Conservation (phyloP, 2,888 invertebrate genomes). For the Limulus polyphemus region DNA sequence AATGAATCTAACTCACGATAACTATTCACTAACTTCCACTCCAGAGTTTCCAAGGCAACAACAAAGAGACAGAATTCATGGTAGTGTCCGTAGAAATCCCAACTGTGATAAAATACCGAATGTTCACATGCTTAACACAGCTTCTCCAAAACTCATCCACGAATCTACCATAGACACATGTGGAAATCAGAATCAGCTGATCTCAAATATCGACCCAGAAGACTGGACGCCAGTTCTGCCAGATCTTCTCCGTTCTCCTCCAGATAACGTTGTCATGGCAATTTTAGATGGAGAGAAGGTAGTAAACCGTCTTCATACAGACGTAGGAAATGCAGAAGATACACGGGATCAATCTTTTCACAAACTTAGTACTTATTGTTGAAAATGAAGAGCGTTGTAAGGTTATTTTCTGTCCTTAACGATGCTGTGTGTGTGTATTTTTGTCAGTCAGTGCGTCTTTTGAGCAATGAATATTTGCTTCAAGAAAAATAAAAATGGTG, state of each 20-base stretch:
- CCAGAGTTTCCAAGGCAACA: conserved; percentile 9
- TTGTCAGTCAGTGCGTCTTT: too few relatives aligned
- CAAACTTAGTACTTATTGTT: conserved; percentile 26
- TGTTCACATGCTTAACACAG: conserved; percentile 9
- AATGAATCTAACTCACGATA: too few relatives aligned
- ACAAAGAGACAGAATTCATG: conserved; percentile 10
- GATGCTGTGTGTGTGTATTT: too few relatives aligned
- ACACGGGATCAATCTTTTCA: conserved; percentile 14
- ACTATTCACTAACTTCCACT: not conserved
- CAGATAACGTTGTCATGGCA: conserved; percentile 23
- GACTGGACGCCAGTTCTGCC: conserved; percentile 13
- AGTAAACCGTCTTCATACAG: conserved; percentile 21
- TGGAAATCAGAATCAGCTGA: conserved; percentile 6
- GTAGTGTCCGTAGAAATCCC: conserved; percentile 10
- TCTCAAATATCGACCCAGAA: conserved; percentile 6
- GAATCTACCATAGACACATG: conserved; percentile 9
- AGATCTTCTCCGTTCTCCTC: conserved; percentile 18
- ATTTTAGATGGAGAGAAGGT: conserved; percentile 25
- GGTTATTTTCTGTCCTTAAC: too few relatives aligned
- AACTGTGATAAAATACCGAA: conserved; percentile 13
- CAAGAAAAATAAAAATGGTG: too few relatives aligned
- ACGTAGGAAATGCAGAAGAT: too few relatives aligned
- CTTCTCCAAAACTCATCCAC: conserved; percentile 4
- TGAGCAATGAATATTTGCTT: too few relatives aligned
- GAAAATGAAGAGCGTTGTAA: not conserved